These are phyloP conservation scores for Antheraea yamamai DNA, from an alignment of 2,888 invertebrate genomes.

Conservation along the genomic window DNA sequence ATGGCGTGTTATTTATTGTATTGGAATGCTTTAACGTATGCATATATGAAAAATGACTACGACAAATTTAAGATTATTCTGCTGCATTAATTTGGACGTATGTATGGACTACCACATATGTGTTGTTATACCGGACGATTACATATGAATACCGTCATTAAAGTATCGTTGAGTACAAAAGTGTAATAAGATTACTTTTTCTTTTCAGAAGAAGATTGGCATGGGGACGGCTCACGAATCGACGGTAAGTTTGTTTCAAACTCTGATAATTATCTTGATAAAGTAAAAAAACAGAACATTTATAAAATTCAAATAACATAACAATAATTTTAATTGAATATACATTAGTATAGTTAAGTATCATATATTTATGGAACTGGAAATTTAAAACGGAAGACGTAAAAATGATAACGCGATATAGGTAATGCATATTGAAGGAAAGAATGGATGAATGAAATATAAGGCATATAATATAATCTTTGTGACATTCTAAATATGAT, in stretches of 20 bases:
- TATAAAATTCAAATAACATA: neutral
- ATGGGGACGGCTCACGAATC: slow-evolving; percentile 73
- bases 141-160: neutral
- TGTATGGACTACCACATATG: no score
- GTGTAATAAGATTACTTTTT: slow-evolving; percentile 31
- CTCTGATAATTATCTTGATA: neutral
- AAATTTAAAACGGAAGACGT: no score
- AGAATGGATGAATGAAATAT: no score
- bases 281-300: neutral
- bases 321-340: neutral
- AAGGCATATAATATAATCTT: no score
- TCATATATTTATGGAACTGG: no score
- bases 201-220: slow-evolving; percentile 85
- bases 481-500: no score
- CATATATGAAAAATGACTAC: no score
- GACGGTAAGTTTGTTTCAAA: slow-evolving; percentile 59
- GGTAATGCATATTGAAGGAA: neutral
- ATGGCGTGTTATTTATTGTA: no score
- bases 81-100: no score
- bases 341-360: no score
- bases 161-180: neutral
- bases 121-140: neutral
- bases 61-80: no score
- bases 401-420: neutral
- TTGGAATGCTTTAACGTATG: no score